Base-by-base conservation (phyloP, 2,888 invertebrate species). In the Gryllus longicercus region DNA sequence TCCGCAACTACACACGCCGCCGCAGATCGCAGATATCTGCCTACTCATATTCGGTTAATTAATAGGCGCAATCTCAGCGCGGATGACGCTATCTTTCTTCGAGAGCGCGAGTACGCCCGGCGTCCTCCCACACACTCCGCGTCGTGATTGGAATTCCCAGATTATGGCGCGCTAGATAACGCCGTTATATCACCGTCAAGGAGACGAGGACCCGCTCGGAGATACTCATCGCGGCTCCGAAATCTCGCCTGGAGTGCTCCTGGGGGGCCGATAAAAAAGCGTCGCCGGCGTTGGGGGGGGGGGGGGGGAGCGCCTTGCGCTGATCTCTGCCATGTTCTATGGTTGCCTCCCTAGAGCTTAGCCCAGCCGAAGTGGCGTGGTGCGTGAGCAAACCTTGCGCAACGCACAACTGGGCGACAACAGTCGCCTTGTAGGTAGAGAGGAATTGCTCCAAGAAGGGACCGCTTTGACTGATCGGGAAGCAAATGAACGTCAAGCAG, bases 121-220 rank as follows among this genome's bases (percentile, higher is more conserved):
- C 63, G 63, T 63, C 63, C 63, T 63, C n/a, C 63, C 63, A 63
- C 63, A 63, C 8, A n/a, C 63, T n/a, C n/a, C 63, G 63, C 63
- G 16, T 8, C 16, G 16, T 63, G 63, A 63, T 63, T 63, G 63
- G 63, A 63, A 63, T 63, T 63, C 16, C 63, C 63, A 63, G 63
- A 63, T 63, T 18, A 63, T 16, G 63, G 63, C n/a, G 63, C n/a
- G 14, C 63, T 0, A 63, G 63, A 63, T 63, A 63, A n/a, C 63
- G 63, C 11, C 63, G 16, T n/a, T n/a, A 63, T 63, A 14, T 18
- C 38, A 38, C 38, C 38, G 38, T 38, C 63, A 63, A n/a, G 63
- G 63, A n/a, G 16, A 63, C 63, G n/a, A 63, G 63, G n/a, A 38
- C 38, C 38, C 38, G 38, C 63, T 18, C 63, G 16, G 63, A 63